Evolutionary conservation across 2,113 vertebrate species (phyloP), one percentile per base, ranked within the genome.

Genomic region (Brachirus orientalis): DNA sequence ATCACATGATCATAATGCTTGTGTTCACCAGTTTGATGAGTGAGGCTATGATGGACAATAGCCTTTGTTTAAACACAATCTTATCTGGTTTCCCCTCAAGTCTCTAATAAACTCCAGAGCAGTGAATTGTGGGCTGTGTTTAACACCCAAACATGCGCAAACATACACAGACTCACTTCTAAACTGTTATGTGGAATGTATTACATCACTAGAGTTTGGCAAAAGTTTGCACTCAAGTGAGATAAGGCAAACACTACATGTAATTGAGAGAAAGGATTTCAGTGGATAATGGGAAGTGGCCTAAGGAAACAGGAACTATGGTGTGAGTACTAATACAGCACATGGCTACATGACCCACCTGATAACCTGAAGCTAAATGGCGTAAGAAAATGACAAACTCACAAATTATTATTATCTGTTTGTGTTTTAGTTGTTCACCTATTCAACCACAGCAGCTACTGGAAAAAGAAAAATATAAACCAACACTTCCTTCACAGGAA

Each of bases 61-160:
- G 67, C 20, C 60, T 79, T 72, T 83, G 79, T 76, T 88, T 64
- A 68, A 12, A 16, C 56, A 77, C 60, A 71, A 41, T 75, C 83
- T 75, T 83, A 87, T 85, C 87, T 52, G 50, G 51, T 63, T 88
- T 86, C 79, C 79, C 19, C 69, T 80, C 10, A 44, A 53, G 75
- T 63, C 67, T 45, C 16, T 77, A 82, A 88, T 79, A 51, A 75
- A 82, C 66, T 78, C 37, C 48, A 47, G 3, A 63, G 28, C 8
- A n/a, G 53, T 48, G 56, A 74, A 58, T 79, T 0, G 18, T 59
- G 59, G 10, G 13, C 11, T 12, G 1, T 38, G 47, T 55, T 33
- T 9, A 35, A 73, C 51, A 54, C 18, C 52, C 16, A n/a, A n/a
- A n/a, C 33, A 12, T 11, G 17, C 41, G 14, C 22, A 35, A 7